These are phyloP conservation scores for Dasysyrphus albostriatus DNA, from an alignment of 2,888 invertebrate species.

Conservation along the genomic window DNA sequence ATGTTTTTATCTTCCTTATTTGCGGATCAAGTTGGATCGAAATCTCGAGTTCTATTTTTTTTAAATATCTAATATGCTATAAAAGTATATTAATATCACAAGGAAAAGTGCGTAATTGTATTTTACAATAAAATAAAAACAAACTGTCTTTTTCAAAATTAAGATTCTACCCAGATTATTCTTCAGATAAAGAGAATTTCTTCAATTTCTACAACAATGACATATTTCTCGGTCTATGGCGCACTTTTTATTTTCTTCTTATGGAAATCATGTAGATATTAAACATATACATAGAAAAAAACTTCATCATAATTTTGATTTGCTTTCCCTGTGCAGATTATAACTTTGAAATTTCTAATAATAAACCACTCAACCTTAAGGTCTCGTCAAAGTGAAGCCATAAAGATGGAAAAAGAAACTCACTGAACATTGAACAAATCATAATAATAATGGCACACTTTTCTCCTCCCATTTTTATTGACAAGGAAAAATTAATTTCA, in stretches of 20 bases:
- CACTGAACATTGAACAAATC: conserved; percentile 15
- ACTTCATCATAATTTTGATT: conserved; percentile 36
- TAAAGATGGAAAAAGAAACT: conserved; percentile 54
- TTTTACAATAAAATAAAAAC: background rate
- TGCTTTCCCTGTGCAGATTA: conserved; percentile 55
- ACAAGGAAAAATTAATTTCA: conserved; percentile 41
- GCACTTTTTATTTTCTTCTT: conserved; percentile 27
- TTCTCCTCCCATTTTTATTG: conserved; percentile 43
- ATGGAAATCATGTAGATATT: background rate
- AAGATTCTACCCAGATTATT: background rate
- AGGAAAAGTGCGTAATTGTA: background rate
- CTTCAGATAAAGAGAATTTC: conserved; percentile 14
- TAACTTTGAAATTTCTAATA: conserved; percentile 24
- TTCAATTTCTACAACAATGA: conserved; percentile 60
- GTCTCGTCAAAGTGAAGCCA: conserved; percentile 33
- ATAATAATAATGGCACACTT: conserved; percentile 64
- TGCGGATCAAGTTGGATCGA: too few species aligned
- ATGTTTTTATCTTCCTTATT: too few species aligned
- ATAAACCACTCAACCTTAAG: conserved; percentile 54
- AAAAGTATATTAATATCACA: too few species aligned
- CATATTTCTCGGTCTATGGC: conserved; percentile 47
- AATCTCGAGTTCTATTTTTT: too few species aligned
- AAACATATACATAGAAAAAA: conserved; percentile 2
- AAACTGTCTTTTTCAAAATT: background rate
- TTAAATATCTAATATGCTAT: too few species aligned